Evolutionary conservation across 1,140 invertebrate species (phyloP).

Genomic region (Polyergus mexicanus): DNA sequence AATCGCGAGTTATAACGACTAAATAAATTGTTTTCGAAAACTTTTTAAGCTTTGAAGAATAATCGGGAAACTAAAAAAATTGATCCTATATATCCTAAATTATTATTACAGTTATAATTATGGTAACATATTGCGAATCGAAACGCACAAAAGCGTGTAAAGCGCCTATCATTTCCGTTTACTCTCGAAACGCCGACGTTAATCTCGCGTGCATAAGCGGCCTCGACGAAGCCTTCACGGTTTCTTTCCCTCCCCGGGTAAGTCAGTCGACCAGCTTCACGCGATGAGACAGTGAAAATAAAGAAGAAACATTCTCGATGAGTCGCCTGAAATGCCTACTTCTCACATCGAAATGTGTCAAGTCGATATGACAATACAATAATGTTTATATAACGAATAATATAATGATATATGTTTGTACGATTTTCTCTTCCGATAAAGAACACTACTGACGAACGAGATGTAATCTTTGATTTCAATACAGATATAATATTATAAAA

Average conservation of each 20-base stretch:
- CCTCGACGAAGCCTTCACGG: conserved; percentile 71
- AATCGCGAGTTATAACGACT: not conserved
- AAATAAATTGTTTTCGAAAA: not conserved
- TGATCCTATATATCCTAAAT: not conserved
- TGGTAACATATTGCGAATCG: not conserved
- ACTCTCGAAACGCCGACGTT: conserved; percentile 33
- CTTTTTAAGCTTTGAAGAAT: not conserved
- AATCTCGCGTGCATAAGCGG: conserved; percentile 50
- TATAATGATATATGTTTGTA: not conserved
- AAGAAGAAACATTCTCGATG: conserved; percentile 67
- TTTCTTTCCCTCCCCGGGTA: conserved; percentile 63
- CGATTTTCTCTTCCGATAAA: not conserved
- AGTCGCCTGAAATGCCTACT: conserved; percentile 57
- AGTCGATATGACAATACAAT: not conserved
- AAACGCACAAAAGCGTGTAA: not conserved
- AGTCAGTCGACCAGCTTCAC: conserved; percentile 57
- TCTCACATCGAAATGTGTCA: conserved; percentile 40
- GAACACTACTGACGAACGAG: not conserved
- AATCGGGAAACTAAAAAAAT: not conserved
- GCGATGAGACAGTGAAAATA: conserved; percentile 77
- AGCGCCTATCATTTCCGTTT: conserved; percentile 46
- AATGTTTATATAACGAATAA: conserved; percentile 5
- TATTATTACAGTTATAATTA: conserved; percentile 4
- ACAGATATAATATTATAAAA: not conserved
- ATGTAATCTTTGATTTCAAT: not conserved